phyloP scores from a whole-genome alignment of 2,797 vertebrate genomes.

The Crocidura indochinensis region DNA sequence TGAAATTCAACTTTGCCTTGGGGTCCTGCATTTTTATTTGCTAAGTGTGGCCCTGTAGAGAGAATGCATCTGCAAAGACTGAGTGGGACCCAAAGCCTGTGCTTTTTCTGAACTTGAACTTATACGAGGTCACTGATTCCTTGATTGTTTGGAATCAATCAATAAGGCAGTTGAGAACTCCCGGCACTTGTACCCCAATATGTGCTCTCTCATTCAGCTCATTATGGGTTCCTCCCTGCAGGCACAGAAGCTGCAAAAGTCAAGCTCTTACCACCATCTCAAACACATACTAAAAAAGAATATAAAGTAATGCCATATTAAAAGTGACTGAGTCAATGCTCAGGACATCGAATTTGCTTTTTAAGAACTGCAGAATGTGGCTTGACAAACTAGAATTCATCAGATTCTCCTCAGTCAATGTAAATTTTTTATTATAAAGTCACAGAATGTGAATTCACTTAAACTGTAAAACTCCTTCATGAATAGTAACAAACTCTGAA shows the following conservation, averaged over 20 bases:
- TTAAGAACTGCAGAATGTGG: conserved; percentile 48
- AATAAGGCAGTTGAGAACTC: not conserved
- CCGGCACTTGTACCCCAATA: not conserved
- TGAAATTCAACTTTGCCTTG: not conserved
- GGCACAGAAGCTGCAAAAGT: not conserved
- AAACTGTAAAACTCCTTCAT: conserved; percentile 74
- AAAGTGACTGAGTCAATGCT: conserved; percentile 13
- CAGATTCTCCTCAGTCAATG: conserved; percentile 79
- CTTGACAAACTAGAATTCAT: conserved; percentile 73
- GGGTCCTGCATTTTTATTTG: not conserved
- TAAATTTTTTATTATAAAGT: conserved; percentile 80
- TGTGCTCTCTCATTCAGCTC: not conserved
- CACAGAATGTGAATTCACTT: conserved; percentile 55
- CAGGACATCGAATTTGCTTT: conserved; percentile 52
- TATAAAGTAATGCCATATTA: not conserved
- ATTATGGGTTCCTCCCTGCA: not conserved
- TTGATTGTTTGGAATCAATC: not conserved
- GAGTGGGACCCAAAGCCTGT: accelerated
- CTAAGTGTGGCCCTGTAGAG: not conserved
- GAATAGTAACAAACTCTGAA: conserved; percentile 76
- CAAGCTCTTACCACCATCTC: not conserved
- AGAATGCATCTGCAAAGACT: not conserved
- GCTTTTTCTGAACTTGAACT: not conserved
- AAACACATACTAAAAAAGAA: not conserved
- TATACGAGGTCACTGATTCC: not conserved